phyloP scores from a whole-genome alignment of 2,797 vertebrate species.

The Thalassophryne amazonica region DNA sequence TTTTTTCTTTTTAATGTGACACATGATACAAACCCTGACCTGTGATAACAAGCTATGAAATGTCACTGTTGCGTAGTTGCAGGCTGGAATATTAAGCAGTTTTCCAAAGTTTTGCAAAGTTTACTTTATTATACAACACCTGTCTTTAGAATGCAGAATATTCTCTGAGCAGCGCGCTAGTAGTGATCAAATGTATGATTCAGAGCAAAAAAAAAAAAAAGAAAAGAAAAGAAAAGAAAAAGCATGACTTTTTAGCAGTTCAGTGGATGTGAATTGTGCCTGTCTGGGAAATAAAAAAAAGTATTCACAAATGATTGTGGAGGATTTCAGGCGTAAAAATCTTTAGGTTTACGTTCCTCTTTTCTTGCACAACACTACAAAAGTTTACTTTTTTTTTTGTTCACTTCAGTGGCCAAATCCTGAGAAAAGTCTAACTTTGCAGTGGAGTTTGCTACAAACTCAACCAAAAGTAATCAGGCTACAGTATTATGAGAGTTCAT shows the following conservation, averaged over 20 bases:
- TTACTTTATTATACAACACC: background rate
- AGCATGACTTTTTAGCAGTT: background rate
- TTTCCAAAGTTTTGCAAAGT: background rate
- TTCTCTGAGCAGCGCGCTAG: background rate
- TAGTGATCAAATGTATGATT: too few relatives aligned
- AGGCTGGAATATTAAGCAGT: background rate
- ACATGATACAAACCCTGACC: background rate
- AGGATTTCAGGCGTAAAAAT: too few relatives aligned
- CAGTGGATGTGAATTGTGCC: background rate
- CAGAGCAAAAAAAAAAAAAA: too few relatives aligned
- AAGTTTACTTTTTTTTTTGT: too few relatives aligned
- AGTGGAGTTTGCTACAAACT: too few relatives aligned
- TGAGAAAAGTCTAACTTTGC: background rate
- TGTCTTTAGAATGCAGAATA: background rate
- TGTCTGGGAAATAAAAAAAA: background rate
- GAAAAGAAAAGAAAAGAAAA: too few relatives aligned
- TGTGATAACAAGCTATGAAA: constrained; percentile 15
- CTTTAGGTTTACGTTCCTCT: too few relatives aligned
- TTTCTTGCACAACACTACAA: too few relatives aligned
- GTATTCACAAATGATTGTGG: background rate
- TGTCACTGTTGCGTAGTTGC: background rate
- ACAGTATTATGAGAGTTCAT: too few relatives aligned
- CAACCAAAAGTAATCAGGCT: background rate
- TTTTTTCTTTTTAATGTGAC: constrained; percentile 1
- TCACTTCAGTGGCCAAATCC: background rate